phyloP scores from a whole-genome alignment of 2,888 invertebrate species.

The Nebria salina region DNA sequence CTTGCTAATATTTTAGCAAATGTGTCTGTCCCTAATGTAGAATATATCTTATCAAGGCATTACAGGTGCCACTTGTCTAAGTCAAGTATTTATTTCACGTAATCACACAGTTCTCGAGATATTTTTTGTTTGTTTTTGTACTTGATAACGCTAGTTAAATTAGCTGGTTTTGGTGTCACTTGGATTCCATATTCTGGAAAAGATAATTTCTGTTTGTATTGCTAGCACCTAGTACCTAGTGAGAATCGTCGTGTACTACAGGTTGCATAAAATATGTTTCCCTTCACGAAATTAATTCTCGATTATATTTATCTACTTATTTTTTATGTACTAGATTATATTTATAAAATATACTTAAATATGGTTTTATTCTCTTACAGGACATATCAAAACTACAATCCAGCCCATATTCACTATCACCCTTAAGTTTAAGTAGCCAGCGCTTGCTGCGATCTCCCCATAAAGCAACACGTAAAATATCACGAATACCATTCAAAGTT shows the following conservation, averaged over 20 bases:
- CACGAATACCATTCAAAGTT: constrained; percentile 97
- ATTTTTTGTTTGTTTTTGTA: not conserved
- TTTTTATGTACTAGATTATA: too few relatives aligned
- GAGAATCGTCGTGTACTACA: too few relatives aligned
- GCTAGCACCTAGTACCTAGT: not conserved
- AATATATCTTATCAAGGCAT: not conserved
- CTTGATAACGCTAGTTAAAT: not conserved
- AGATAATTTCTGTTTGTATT: not conserved
- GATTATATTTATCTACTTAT: too few relatives aligned
- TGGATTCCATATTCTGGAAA: not conserved
- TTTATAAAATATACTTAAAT: too few relatives aligned
- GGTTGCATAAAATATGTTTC: too few relatives aligned
- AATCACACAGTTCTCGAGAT: not conserved
- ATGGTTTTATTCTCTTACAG: constrained; percentile 61
- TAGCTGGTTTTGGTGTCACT: not conserved
- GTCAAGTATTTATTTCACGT: not conserved
- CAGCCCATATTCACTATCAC: constrained; percentile 92
- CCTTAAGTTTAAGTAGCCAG: constrained; percentile 95
- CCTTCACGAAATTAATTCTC: too few relatives aligned
- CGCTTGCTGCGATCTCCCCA: constrained; percentile 92
- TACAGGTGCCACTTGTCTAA: not conserved
- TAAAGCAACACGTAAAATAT: constrained; percentile 98
- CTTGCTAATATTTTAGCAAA: not conserved
- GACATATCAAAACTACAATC: constrained; percentile 78
- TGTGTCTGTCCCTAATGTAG: not conserved